These are phyloP conservation scores for Exaiptasia diaphana DNA, from an alignment of 64 coral and sea anemone genomes.

Conservation along the genomic window DNA sequence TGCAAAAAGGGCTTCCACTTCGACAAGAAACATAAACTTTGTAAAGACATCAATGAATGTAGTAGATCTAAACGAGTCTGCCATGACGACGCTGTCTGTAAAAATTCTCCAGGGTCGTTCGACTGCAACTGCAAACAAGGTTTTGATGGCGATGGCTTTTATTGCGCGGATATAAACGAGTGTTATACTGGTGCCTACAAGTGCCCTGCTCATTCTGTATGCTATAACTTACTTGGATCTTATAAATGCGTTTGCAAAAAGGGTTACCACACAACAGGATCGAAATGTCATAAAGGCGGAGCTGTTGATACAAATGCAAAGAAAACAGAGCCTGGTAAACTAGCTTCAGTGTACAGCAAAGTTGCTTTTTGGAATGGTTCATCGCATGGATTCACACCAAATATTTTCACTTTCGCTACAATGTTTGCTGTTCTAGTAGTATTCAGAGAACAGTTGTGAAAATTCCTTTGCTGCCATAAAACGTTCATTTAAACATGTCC, in stretches of 20 bases:
- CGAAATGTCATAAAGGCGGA: background rate
- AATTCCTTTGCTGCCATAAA: too few relatives aligned
- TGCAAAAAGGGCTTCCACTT: background rate
- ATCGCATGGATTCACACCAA: too few relatives aligned
- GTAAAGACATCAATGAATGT: constrained; percentile 39
- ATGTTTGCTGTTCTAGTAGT: too few relatives aligned
- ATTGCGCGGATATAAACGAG: constrained; percentile 14
- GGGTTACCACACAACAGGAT: background rate
- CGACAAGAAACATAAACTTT: background rate
- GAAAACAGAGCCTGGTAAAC: too few relatives aligned
- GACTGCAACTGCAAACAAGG: constrained; percentile 16
- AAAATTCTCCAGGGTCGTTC: constrained; percentile 11
- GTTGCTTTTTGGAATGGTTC: too few relatives aligned
- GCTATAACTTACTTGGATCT: background rate
- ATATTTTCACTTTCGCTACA: too few relatives aligned
- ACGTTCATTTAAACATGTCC: too few relatives aligned
- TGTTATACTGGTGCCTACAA: background rate
- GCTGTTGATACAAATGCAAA: too few relatives aligned
- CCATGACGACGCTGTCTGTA: background rate
- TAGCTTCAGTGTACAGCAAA: too few relatives aligned
- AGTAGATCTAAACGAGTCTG: background rate
- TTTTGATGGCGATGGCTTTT: constrained; percentile 23
- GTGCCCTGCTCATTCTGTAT: background rate
- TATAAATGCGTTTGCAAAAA: constrained; percentile 1
- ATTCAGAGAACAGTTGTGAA: too few relatives aligned